phyloP scores from a whole-genome alignment of 2,888 invertebrate species.

The Hermaeophaga mercurialis region DNA sequence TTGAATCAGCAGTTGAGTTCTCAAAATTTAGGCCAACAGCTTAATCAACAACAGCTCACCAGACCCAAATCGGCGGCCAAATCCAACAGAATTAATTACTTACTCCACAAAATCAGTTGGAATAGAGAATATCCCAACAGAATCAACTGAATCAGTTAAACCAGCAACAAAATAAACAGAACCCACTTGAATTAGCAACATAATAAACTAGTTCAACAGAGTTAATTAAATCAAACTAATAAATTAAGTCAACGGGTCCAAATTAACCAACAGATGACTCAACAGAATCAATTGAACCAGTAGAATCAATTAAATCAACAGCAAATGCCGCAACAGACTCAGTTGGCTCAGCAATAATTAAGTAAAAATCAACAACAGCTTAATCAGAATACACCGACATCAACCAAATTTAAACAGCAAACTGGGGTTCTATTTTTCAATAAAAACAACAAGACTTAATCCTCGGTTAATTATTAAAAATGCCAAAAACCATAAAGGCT shows the following conservation, averaged over 20 bases:
- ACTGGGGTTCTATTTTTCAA: no score
- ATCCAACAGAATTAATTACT: conserved; percentile 51
- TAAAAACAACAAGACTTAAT: no score
- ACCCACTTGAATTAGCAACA: conserved; percentile 31
- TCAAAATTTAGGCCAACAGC: conserved; percentile 44
- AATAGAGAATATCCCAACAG: conserved; percentile 27
- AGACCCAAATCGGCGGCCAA: conserved; percentile 42
- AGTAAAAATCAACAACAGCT: conserved; percentile 34
- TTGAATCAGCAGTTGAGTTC: conserved; percentile 42
- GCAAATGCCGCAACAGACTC: conserved; percentile 20
- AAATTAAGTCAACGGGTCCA: conserved; percentile 30
- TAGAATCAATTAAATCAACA: conserved; percentile 38
- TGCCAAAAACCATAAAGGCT: no score
- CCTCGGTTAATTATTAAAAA: no score
- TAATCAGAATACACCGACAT: conserved; percentile 27
- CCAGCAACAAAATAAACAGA: conserved; percentile 20
- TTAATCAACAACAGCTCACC: conserved; percentile 44
- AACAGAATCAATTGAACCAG: conserved; percentile 31
- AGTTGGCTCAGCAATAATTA: conserved; percentile 30
- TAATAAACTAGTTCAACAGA: conserved; percentile 30
- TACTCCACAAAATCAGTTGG: conserved; percentile 28
- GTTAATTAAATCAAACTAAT: conserved; percentile 52
- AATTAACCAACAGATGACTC: no score
- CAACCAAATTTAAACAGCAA: no score
- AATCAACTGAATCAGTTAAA: conserved; percentile 30